Base-by-base conservation (phyloP, 2,888 invertebrate genomes). In the Andrena trimmerana region DNA sequence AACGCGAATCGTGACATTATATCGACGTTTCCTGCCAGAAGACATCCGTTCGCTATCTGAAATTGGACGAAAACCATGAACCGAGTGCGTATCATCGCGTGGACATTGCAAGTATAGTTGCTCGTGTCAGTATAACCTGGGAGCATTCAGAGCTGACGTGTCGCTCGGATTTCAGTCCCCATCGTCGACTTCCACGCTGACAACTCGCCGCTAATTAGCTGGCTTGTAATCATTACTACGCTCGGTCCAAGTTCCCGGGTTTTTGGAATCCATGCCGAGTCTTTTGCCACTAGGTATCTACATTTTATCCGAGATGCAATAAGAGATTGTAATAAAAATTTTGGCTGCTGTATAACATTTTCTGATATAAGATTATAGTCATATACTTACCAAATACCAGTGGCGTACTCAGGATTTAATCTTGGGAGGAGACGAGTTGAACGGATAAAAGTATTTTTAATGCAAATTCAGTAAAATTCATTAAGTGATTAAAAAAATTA, bases 171-270 rank as follows among this genome's bases (percentile, higher is more conserved):
- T 83, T 76, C 75, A 29, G 29, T 69, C 36, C 65, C 73, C 77
- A 59, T 69, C 69, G 72, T 66, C 76, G 72, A 75, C 66, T 66
- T 69, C 60, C 74, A 42, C 16, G 33, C 27, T 71, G 62, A 71
- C 84, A 76, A 85, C 75, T 80, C 70, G 73, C 72, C 60, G 71
- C 80, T 83, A 87, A 87, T 86, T 86, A 86, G 70, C 78, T 62
- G 65, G 60, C 62, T 52, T 42, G 50, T 76, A 75, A 66, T 77
- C 73, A 76, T 75, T 82, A 75, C 60, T 33, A 75, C 67, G 77
- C 71, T 80, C 76, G 79, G 60, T 70, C 59, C 79, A 24, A 60
- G 67, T 78, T 80, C 78, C 27, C 27, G 3, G 10, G 4, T 3
- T 57, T 57, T 20, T 57, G 10, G 10, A 24, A 8, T 57, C 20